Evolutionary conservation across 2,113 vertebrate genomes (phyloP), one percentile per base, ranked within the genome.

Genomic region (Merops nubicus): DNA sequence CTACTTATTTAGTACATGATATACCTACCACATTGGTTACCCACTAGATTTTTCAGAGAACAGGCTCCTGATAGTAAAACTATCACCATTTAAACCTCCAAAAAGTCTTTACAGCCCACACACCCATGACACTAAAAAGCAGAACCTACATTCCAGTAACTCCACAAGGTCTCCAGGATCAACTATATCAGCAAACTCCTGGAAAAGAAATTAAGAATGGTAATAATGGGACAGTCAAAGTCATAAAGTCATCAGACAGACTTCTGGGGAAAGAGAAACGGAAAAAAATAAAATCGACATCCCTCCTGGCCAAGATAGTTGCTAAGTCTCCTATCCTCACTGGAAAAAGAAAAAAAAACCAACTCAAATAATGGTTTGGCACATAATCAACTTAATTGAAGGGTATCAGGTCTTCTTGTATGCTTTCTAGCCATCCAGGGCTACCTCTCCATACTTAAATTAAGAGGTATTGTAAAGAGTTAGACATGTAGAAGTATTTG

Each of bases 111-210:
- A 60, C 11, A 86, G 40, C 13, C 26, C 21, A 88, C 28, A 59
- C 6, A 47, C 10, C 3, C 6, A 47, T 43, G 43, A 29, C 16
- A 81, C 60, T 29, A 78, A 89, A 96, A 70, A 38, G 2, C 50
- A 92, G 53, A 89, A 91, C 99, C 96, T 98, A 99, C 99, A 69
- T 97, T 99, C 98, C 38, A 99, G 98, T 93, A 99, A 98, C 92
- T 99, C 97, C 97, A 98, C 98, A 96, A 99, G 98, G 97, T 99
- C 98, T 98, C 98, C 98, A 93, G 99, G 99, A 98, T 99, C 99
- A 98, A 99, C 97, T 88, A 98, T 93, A 69, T 98, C 97, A 12
- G 98, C 86, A 98, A 99, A 99, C 68, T 95, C 97, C 99, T 99
- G 77, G 47, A 91, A 97, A 96, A 93, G 0, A 95, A 93, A 88